Conservation (phyloP, 53 echinoderm and acorn worm species). For the Holothuria scabra region DNA sequence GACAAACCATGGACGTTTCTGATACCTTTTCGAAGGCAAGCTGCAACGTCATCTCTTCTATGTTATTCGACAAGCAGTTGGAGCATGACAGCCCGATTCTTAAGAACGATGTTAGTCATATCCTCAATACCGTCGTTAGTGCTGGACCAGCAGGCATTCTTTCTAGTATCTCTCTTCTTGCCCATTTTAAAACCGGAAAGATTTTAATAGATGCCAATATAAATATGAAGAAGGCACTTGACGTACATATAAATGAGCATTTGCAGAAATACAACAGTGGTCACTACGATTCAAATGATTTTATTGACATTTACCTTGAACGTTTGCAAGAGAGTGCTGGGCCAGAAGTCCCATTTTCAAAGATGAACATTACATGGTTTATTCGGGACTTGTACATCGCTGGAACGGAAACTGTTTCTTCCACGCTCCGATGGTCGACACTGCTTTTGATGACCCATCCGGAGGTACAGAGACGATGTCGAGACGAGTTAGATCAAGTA, state of each 20-base stretch:
- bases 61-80: conserved; percentile 16
- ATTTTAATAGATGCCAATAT: not conserved
- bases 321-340: not conserved
- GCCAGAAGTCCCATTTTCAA: conserved; percentile 1
- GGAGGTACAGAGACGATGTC: conserved; percentile 19
- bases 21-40: conserved; percentile 16
- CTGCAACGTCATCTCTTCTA: conserved; percentile 27
- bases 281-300: not conserved
- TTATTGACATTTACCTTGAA: conserved; percentile 15
- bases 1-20: conserved; percentile 18
- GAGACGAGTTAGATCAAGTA: conserved; percentile 21
- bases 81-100: conserved; percentile 17
- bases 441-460: conserved; percentile 34
- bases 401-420: conserved; percentile 37
- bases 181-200: not conserved
- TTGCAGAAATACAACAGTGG: not conserved
- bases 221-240: not conserved
- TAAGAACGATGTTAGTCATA: not conserved
- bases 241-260: not conserved
- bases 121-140: not conserved
- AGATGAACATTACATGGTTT: conserved; percentile 9
- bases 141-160: conserved; percentile 18
- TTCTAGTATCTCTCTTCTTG: not conserved
- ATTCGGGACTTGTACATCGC: conserved; percentile 31
- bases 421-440: conserved; percentile 25